Base-by-base conservation (phyloP, 2,888 invertebrate genomes). In the Phanerotoma sp. region DNA sequence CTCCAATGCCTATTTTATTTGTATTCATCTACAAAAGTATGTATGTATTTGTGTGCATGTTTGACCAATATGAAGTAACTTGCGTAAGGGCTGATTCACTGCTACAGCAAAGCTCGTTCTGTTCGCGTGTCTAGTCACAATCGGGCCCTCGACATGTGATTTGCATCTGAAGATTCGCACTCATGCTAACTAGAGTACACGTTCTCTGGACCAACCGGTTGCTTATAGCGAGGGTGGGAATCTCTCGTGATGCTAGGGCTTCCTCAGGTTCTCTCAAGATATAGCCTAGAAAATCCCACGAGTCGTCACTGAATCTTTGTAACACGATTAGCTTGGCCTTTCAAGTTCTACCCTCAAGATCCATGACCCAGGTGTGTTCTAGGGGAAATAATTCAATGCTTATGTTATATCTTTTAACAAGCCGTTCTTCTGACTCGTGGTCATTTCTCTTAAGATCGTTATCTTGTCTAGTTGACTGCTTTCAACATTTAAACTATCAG, bases 51-150 rank as follows among this genome's bases (percentile, higher is more conserved):
- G 42, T 48, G 16, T 32, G 13, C 30, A 49, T 28, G 15, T 49
- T 13, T n/a, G 38, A 30, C 28, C 16, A 38, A 20, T 18, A 18
- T 21, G 32, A 20, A 54, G 49, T 49, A 37, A 44, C 48, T 54
- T 49, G 44, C 44, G 37, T 45, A 54, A 54, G 54, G 54, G 54
- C 49, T 35, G 44, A 37, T 32, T 44, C 22, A 28, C 22, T 48
- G 28, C 15, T n/a, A n/a, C n/a, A n/a, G n/a, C n/a, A n/a, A n/a
- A 16, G 32, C 16, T 18, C 13, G 10, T n/a, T 20, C 22, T 42
- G 44, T 28, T 54, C 49, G 54, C 54, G 54, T 54, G 54, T 54
- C 49, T 49, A 44, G 49, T 22, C 32, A 49, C 54, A 54, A 54
- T 54, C 37, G 49, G 33, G 21, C 30, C 44, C 44, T 44, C 15